Percentiles rank a stretch among this genome's conserved stretches.
Conservation (phyloP, 2,113 vertebrate species). For the Hoplias malabaricus region DNA sequence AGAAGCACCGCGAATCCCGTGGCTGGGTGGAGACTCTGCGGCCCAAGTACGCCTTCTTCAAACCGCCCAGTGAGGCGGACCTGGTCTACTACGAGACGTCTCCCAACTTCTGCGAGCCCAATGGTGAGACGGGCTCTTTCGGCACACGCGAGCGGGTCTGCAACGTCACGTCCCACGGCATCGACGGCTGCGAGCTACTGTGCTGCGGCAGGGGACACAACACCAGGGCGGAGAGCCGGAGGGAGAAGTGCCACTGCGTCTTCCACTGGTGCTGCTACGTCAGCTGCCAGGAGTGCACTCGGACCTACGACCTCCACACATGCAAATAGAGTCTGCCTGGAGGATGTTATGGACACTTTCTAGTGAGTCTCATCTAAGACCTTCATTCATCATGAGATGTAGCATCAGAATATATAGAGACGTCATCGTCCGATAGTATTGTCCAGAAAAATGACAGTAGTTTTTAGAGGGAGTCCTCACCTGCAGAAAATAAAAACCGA, state of each 20-base stretch:
- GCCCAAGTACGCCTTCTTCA: constrained; percentile 93
- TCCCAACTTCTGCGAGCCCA: constrained; percentile 96
- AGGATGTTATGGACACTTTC: too few relatives aligned
- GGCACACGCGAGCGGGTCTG: constrained; percentile 91
- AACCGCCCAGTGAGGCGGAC: constrained; percentile 91
- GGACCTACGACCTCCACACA: constrained; percentile 93
- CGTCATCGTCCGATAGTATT: too few relatives aligned
- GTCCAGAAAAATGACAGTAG: too few relatives aligned
- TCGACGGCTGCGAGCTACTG: constrained; percentile 95
- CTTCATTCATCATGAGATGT: too few relatives aligned
- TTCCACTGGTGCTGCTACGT: constrained; percentile 99
- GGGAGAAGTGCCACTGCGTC: constrained; percentile 97
- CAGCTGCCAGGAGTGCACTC: constrained; percentile 94
- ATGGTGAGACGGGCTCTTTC: constrained; percentile 93
- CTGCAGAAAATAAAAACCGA: too few relatives aligned
- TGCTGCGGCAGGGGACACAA: constrained; percentile 97
- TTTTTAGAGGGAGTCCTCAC: too few relatives aligned
- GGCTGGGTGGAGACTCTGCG: constrained; percentile 97
- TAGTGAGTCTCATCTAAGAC: too few relatives aligned
- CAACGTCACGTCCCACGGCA: constrained; percentile 95
- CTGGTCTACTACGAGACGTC: constrained; percentile 97
- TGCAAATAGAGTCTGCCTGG: constrained; percentile 81
- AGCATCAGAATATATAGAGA: too few relatives aligned
- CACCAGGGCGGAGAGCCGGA: constrained; percentile 93
- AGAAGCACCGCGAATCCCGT: constrained; percentile 92